These are phyloP conservation scores for Lepisosteus osseus DNA, from an alignment of 2,113 vertebrate species.

Conservation along the genomic window DNA sequence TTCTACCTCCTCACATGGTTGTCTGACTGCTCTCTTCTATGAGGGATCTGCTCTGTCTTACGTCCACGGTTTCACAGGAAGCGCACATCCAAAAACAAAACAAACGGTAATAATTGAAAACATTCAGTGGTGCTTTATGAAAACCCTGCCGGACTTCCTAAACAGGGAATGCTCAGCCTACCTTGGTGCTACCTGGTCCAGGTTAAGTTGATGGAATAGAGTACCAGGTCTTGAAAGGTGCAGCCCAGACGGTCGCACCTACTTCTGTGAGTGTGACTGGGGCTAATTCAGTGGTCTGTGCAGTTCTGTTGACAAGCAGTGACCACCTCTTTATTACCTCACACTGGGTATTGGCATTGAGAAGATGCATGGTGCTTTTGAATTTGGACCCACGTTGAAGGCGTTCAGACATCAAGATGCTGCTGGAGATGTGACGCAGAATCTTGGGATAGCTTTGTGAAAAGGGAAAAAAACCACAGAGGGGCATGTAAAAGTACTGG, in stretches of 20 bases:
- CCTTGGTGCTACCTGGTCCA: slow-evolving; percentile 76
- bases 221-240: too few relatives aligned
- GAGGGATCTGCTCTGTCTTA: too few relatives aligned
- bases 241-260: too few relatives aligned
- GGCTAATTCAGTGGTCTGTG: too few relatives aligned
- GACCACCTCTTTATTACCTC: slow-evolving; percentile 66
- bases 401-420: slow-evolving; percentile 13
- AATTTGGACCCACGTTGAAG: not conserved
- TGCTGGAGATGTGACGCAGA: not conserved
- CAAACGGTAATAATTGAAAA: too few relatives aligned
- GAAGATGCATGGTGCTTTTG: slow-evolving; percentile 49
- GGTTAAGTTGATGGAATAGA: not conserved
- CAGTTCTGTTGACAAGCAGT: too few relatives aligned
- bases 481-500: slow-evolving; percentile 23
- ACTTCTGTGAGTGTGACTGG: too few relatives aligned
- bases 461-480: slow-evolving; percentile 57
- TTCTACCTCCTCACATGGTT: slow-evolving; percentile 59
- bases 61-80: too few relatives aligned
- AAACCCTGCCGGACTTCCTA: slow-evolving; percentile 28
- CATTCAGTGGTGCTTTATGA: slow-evolving; percentile 36
- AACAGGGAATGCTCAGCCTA: slow-evolving; percentile 36
- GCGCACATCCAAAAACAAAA: too few relatives aligned
- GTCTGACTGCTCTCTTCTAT: slow-evolving; percentile 32
- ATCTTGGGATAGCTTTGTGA: slow-evolving; percentile 41
- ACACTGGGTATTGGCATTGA: slow-evolving; percentile 62